Base-by-base conservation (phyloP, 1,140 invertebrate genomes). In the Psilanteris sp. region DNA sequence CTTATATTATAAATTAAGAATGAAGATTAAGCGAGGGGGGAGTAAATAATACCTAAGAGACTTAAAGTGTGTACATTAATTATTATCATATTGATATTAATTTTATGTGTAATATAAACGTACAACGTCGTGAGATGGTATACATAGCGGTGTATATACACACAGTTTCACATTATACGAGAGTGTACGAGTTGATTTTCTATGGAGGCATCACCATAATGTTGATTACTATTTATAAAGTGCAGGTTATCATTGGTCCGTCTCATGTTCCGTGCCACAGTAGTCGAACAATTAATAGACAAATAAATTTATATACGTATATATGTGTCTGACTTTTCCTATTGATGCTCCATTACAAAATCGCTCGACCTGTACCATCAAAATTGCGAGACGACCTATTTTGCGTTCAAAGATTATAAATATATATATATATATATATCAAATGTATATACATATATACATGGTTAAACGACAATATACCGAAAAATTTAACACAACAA, bases 51-150 rank as follows among this genome's bases (percentile, higher is more conserved):
- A 77, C 62, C 67, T 80, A 77, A 77, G 72, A 77, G 70, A 81
- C 73, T 80, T 73, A 32, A 82, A 80, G 48, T 71, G 70, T 81
- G 71, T 79, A 83, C 61, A 79, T 81, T 83, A 62, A 77, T 61
- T 61, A 73, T 75, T 75, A 78, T 77, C 73, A 70, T 73, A 72
- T 76, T 77, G 52, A 77, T 78, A 83, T 79, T 81, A 55, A 83
- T 81, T 85, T 84, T 79, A 81, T 79, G 81, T 85, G 79, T 84
- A 84, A 84, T 78, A 83, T 81, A 83, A 85, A 83, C 74, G 55
- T 73, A 81, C 75, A 79, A 81, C 68, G 71, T 79, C 72, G 72
- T 68, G 73, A 79, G 68, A 79, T 57, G 54, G 57, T 66, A 75
- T 71, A 68, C 41, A 68, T 67, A 77, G 48, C 61, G 61, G 73